phyloP scores from a whole-genome alignment of 2,113 vertebrate species.

The Toxostoma redivivum region DNA sequence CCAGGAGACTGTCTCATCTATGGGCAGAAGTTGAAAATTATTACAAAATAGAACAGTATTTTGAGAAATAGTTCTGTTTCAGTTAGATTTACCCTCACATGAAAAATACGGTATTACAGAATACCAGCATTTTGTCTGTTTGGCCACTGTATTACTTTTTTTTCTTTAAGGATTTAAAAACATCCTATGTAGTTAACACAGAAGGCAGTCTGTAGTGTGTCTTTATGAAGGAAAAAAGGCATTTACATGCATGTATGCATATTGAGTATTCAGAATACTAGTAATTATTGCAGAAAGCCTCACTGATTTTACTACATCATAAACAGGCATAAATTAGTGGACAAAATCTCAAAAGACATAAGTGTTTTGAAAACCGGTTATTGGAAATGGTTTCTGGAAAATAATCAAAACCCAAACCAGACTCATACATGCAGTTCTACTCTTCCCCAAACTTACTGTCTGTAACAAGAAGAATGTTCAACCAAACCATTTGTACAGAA shows the following conservation, averaged over 20 bases:
- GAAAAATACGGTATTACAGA: neutral
- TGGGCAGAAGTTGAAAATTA: neutral
- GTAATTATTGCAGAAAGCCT: neutral
- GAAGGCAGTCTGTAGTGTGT: neutral
- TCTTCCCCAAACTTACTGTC: slow-evolving; percentile 77
- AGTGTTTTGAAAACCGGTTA: neutral
- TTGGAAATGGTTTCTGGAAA: neutral
- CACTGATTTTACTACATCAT: neutral
- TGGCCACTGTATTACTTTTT: neutral
- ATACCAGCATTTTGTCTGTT: neutral
- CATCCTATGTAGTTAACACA: neutral
- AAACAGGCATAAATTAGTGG: neutral
- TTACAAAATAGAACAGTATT: neutral
- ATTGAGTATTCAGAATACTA: neutral
- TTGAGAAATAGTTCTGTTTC: neutral
- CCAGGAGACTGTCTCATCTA: slow-evolving; percentile 81
- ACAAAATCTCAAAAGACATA: neutral
- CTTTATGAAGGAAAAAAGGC: neutral
- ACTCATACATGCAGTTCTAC: neutral
- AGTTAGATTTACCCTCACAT: neutral
- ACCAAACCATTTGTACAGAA: slow-evolving; percentile 82
- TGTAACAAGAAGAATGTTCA: slow-evolving; percentile 78
- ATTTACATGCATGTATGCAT: neutral
- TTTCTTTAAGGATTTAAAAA: neutral
- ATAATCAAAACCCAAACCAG: neutral